phyloP scores from a whole-genome alignment of 2,113 vertebrate species.

The Petrocephalus microphthalmus region DNA sequence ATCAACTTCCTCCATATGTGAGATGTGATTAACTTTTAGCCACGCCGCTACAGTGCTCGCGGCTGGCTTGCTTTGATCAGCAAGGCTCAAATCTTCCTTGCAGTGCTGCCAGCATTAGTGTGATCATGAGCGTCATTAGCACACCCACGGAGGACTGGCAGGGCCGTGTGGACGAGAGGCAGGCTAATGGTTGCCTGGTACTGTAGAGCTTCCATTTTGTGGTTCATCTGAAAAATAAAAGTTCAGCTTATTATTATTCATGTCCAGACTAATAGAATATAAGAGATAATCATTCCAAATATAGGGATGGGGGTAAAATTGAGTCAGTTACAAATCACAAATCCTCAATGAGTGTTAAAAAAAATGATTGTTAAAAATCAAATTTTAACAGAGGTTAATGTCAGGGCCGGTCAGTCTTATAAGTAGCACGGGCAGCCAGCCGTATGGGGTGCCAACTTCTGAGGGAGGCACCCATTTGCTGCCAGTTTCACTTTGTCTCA shows the following conservation, averaged over 20 bases:
- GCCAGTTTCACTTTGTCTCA: too few species aligned
- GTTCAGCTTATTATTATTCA: background rate
- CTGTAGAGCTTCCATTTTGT: background rate
- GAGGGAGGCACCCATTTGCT: too few species aligned
- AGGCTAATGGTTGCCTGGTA: background rate
- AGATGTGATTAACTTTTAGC: background rate
- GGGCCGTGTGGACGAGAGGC: background rate
- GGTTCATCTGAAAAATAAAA: background rate
- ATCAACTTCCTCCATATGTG: conserved; percentile 7
- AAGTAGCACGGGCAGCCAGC: too few species aligned
- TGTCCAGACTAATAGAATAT: background rate
- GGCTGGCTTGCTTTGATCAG: conserved; percentile 12
- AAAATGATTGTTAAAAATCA: background rate
- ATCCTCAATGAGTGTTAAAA: background rate
- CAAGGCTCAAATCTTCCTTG: background rate
- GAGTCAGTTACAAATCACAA: background rate
- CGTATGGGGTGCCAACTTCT: too few species aligned
- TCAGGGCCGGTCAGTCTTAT: too few species aligned
- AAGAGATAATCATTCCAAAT: background rate
- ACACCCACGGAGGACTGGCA: background rate
- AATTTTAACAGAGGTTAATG: too few species aligned
- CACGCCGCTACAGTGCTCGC: background rate
- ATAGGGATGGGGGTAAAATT: background rate
- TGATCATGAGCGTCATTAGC: background rate
- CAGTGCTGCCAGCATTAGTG: background rate